Base-by-base conservation (phyloP, 2,888 invertebrate species). In the Oxytorus armatus region DNA sequence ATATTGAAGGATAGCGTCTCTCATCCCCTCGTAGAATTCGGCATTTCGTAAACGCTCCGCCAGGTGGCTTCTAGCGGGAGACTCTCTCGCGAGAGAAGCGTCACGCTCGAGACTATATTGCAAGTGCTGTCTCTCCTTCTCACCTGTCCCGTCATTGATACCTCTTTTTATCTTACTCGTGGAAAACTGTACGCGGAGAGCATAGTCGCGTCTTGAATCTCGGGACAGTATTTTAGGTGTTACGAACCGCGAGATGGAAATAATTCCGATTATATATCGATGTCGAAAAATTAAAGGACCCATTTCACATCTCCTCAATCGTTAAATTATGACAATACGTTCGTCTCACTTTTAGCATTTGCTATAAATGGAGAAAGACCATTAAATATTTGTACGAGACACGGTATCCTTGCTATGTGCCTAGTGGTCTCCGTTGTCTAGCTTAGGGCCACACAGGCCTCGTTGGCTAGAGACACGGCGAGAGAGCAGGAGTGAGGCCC, bases 391-490 rank as follows among this genome's bases (percentile, higher is more conserved):
- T 53, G 39, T 16, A 16, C 16, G 18, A 68, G 68, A 53, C 3
- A 39, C 16, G 18, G 29, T 73, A 21, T 61, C 29, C 39, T 42
- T n/a, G n/a, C 3, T 14, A 36, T 14, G 61, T 65, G 18, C 39
- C 39, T 59, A 70, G 44, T 59, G 59, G 70, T 49, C 73, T 39
- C 42, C 44, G 63, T 59, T 59, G 77, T 77, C 80, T 82, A 77
- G 80, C 72, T 77, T 66, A 75, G 78, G 72, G 69, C 74, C 70
- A 75, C 70, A 75, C 18, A 61, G 72, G 75, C 69, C 79, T 69
- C 73, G 77, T 77, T 75, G 55, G 44, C 44, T 53, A 65, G 74
- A 74, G 55, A 55, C 11, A 18, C 23, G 39, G 16, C 23, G 39
- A 23, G 63, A 63, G 69, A 68, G 73, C 42, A 53, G 68, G 65